Percentiles rank a stretch among this genome's conserved stretches.
Evolutionary conservation across 2,888 invertebrate genomes (phyloP).

Genomic region (Autographa gamma): DNA sequence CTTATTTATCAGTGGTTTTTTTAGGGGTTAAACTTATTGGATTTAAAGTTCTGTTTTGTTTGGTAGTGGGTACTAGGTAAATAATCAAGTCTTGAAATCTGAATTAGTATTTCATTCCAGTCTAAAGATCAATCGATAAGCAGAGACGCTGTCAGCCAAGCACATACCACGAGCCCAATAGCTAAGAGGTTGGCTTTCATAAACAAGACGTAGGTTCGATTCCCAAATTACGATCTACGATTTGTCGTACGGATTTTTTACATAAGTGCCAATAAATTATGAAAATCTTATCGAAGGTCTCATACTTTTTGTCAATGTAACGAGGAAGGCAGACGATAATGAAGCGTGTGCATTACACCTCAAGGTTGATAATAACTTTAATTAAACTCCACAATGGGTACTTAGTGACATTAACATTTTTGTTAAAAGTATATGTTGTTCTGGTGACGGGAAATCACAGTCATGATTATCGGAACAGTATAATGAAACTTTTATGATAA

Average conservation of each 20-base stretch:
- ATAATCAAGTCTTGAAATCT: too few species aligned
- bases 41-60: too few species aligned
- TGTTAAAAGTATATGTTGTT: not conserved
- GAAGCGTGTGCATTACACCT: not conserved
- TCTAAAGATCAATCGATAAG: too few species aligned
- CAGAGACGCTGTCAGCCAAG: not conserved
- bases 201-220: not conserved
- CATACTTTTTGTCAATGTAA: not conserved
- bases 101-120: too few species aligned
- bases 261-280: not conserved
- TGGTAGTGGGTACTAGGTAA: too few species aligned
- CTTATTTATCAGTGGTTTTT: too few species aligned
- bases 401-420: conserved; percentile 2
- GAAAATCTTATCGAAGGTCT: conserved; percentile 2
- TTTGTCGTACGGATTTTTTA: not conserved
- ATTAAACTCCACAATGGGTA: conserved; percentile 3
- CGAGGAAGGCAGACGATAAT: conserved; percentile 1
- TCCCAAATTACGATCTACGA: not conserved
- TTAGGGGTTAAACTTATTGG: too few species aligned
- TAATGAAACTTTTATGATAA: too few species aligned
- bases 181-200: not conserved
- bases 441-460: not conserved
- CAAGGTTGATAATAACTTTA: not conserved
- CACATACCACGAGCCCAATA: not conserved
- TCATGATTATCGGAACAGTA: not conserved